These are phyloP conservation scores for Gryllus bimaculatus DNA, from an alignment of 1,140 invertebrate genomes.

Conservation along the genomic window DNA sequence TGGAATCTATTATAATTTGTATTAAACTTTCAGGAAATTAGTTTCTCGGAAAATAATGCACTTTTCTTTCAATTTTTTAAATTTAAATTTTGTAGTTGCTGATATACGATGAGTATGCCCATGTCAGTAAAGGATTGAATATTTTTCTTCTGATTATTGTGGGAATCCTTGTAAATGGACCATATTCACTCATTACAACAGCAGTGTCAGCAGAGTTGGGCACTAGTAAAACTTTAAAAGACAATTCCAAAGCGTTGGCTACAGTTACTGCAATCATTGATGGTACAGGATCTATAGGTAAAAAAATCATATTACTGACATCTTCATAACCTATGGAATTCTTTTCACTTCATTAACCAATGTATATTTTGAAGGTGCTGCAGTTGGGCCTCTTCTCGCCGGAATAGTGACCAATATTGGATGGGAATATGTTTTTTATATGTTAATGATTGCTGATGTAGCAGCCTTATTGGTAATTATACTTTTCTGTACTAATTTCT, in stretches of 20 bases:
- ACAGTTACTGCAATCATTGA: slow-evolving; percentile 96
- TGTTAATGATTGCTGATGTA: slow-evolving; percentile 78
- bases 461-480: slow-evolving; percentile 59
- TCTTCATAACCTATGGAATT: background rate
- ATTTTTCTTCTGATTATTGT: slow-evolving; percentile 61
- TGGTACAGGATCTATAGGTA: slow-evolving; percentile 85
- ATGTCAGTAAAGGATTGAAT: slow-evolving; percentile 48
- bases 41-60: background rate
- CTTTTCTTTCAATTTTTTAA: slow-evolving; percentile 22
- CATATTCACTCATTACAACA: slow-evolving; percentile 92
- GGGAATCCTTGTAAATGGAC: slow-evolving; percentile 85
- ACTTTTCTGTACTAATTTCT: background rate
- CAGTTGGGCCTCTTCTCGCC: slow-evolving; percentile 80
- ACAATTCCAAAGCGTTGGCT: slow-evolving; percentile 81
- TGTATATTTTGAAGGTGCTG: slow-evolving; percentile 54
- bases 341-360: background rate
- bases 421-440: slow-evolving; percentile 86
- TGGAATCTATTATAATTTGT: no score
- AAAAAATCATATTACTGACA: background rate
- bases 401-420: slow-evolving; percentile 63
- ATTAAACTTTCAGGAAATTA: no score
- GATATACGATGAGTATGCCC: slow-evolving; percentile 63
- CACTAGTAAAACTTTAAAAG: slow-evolving; percentile 72
- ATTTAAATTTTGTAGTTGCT: slow-evolving; percentile 53
- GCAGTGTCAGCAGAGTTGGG: slow-evolving; percentile 91